Evolutionary conservation across 2,888 invertebrate genomes (phyloP), one percentile per base, ranked within the genome.

Genomic region (Cataglyphis rosenhaueri): DNA sequence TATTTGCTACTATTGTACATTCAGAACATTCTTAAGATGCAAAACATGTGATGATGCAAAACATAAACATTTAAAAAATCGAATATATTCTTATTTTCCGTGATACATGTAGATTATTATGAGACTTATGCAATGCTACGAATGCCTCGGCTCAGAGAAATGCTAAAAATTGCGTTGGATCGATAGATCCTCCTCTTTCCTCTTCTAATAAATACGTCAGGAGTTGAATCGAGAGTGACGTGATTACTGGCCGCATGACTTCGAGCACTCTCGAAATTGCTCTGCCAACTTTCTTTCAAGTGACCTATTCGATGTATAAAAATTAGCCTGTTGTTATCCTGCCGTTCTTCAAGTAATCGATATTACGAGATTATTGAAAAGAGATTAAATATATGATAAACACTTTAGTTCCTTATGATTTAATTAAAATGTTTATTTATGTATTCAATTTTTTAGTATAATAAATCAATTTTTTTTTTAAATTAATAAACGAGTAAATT

Each of bases 241-340:
- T 32, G 65, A 52, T 66, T 32, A 32, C 18, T 29, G n/a, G 12
- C 15, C 32, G 21, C 29, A 41, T 57, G 55, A 78, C 21, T 29
- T 59, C 21, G 32, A 65, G 48, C 65, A 66, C 15, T 66, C n/a
- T n/a, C 59, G 66, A 68, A 78, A 78, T 78, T 75, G 10, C 41
- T 52, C 48, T 18, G 12, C 18, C 41, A 41, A 59, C 57, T 78
- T 78, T 78, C 68, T 78, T 78, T 57, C 41, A 59, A 68, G 57
- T 78, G 57, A 66, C 29, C 44, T 66, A 78, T 66, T 10, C 57
- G 10, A 41, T 12, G 2, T n/a, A 29, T n/a, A 78, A 66, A 12
- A 66, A 21, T 38, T 21, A 15, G 4, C 6, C 3, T 25, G 18
- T 66, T 57, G 15, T 66, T 57, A 18, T 21, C 0, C 12, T 48